Percentiles rank a stretch among this genome's conserved stretches.
Evolutionary conservation across 2,888 invertebrate genomes (phyloP).

Genomic region (Stegophylla sp.): DNA sequence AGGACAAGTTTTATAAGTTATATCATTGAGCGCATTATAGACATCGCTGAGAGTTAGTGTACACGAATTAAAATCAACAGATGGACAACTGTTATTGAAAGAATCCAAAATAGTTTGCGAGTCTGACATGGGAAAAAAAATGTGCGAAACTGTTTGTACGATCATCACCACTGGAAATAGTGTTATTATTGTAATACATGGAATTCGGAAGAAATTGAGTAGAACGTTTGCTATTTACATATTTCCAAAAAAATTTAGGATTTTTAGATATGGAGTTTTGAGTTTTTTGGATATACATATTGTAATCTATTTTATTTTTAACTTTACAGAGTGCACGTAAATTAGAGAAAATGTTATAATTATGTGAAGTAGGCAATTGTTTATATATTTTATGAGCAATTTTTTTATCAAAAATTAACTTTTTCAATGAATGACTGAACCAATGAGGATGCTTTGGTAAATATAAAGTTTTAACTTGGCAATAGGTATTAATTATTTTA

Average conservation of each 20-base stretch:
- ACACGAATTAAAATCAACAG: conserved; percentile 2
- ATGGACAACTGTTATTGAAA: background rate
- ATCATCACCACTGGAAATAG: conserved; percentile 5
- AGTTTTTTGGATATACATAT: background rate
- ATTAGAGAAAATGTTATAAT: background rate
- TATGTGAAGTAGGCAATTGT: background rate
- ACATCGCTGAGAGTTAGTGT: too few relatives aligned
- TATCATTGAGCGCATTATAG: too few relatives aligned
- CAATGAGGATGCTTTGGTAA: conserved; percentile 9
- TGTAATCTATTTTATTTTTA: conserved; percentile 2
- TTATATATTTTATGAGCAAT: conserved; percentile 9
- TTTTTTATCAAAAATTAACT: conserved; percentile 18
- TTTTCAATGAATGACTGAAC: background rate
- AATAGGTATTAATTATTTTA: conserved; percentile 23
- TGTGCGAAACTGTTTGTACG: background rate
- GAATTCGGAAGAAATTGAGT: background rate
- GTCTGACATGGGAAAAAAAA: background rate
- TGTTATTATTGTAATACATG: conserved; percentile 1
- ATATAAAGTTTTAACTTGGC: conserved; percentile 6
- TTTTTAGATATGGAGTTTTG: background rate
- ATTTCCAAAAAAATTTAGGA: background rate
- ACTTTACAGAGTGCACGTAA: background rate
- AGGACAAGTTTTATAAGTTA: too few relatives aligned
- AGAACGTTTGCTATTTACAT: conserved; percentile 19
- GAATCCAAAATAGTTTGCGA: background rate